phyloP scores from a whole-genome alignment of 2,113 vertebrate genomes.

The Rhabdornis inornatus region DNA sequence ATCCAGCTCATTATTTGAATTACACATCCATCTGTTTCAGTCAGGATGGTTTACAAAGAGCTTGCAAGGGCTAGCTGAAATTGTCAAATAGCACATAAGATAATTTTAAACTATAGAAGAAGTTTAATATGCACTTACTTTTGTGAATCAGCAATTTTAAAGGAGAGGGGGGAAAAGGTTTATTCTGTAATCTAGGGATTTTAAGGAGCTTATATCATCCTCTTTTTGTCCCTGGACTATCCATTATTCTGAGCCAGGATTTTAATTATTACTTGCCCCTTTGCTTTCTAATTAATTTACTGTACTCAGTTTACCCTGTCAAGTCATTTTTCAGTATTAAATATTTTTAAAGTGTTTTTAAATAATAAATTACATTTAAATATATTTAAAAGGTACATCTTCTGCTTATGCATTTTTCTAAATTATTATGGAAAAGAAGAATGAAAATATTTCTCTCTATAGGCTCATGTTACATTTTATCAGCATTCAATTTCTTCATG shows the following conservation, averaged over 20 bases:
- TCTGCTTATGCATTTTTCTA: background rate
- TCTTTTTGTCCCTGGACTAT: slow-evolving; percentile 11
- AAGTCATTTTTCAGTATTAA: background rate
- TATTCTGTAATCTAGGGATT: slow-evolving; percentile 11
- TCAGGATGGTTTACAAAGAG: slow-evolving; percentile 9
- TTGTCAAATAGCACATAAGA: background rate
- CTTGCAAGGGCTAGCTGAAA: slow-evolving; percentile 13
- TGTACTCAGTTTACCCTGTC: background rate
- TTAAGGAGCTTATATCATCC: slow-evolving; percentile 43
- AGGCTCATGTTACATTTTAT: background rate
- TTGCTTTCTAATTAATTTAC: slow-evolving; percentile 50
- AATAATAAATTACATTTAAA: background rate
- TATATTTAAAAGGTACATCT: background rate
- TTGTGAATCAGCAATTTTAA: slow-evolving; percentile 39
- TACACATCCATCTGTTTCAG: slow-evolving; percentile 65
- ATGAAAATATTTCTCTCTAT: background rate
- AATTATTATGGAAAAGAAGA: background rate
- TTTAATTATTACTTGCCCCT: background rate
- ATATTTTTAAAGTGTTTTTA: background rate
- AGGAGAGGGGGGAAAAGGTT: background rate
- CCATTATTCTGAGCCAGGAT: slow-evolving; percentile 10
- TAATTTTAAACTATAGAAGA: background rate
- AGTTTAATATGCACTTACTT: background rate
- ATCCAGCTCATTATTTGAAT: slow-evolving; percentile 65
- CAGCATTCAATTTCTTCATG: background rate